These are phyloP conservation scores for Cepaea hortensis DNA, from an alignment of 2,888 invertebrate species.

Conservation along the genomic window DNA sequence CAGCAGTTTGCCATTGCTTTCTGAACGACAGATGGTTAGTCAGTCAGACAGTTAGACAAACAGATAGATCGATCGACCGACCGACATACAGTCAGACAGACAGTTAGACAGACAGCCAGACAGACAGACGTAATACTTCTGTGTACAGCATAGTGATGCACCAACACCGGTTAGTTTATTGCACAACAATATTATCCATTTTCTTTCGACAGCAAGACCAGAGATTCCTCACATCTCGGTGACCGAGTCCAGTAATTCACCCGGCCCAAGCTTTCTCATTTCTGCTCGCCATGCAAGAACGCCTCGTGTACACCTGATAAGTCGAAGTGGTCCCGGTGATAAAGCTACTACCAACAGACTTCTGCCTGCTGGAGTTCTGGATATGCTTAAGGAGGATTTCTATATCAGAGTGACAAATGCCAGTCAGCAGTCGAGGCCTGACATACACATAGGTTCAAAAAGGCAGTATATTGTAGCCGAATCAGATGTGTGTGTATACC, in stretches of 20 bases:
- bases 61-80: no score
- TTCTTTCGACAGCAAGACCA: background rate
- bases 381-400: constrained; percentile 36
- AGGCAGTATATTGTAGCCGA: constrained; percentile 15
- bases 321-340: background rate
- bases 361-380: constrained; percentile 32
- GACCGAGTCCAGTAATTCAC: background rate
- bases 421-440: background rate
- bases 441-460: background rate
- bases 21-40: no score
- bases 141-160: no score
- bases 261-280: constrained; percentile 1
- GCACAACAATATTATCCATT: no score
- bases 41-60: no score
- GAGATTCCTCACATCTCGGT: constrained; percentile 28
- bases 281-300: constrained; percentile 12
- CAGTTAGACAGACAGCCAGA: no score
- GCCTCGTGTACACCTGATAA: constrained; percentile 38
- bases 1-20: no score
- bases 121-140: no score
- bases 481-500: constrained; percentile 32
- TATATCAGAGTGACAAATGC: constrained; percentile 1
- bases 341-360: background rate
- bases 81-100: no score
- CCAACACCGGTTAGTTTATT: no score